These are phyloP conservation scores for Glossophaga mutica DNA, from an alignment of 2,797 vertebrate species.

Conservation along the genomic window DNA sequence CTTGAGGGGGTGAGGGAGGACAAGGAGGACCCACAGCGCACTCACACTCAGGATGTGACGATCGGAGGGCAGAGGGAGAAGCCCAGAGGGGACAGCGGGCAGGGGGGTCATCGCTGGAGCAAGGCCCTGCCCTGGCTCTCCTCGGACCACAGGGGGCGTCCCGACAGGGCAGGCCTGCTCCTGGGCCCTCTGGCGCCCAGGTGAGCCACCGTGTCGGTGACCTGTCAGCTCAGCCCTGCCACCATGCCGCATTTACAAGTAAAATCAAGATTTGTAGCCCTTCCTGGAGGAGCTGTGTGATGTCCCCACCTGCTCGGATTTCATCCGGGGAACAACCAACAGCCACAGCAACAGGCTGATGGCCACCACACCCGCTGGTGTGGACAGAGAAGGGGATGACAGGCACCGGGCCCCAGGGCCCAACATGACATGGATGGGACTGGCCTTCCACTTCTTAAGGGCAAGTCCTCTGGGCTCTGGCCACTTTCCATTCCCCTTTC, in stretches of 20 bases:
- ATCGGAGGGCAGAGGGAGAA: background rate
- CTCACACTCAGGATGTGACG: rapidly evolving
- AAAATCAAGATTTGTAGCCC: background rate
- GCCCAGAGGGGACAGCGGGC: background rate
- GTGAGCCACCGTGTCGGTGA: rapidly evolving
- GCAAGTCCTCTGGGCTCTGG: background rate
- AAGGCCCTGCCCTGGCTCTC: background rate
- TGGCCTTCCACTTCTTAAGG: rapidly evolving
- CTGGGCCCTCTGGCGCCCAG: background rate
- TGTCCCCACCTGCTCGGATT: background rate
- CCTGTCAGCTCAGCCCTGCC: background rate
- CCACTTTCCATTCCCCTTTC: rapidly evolving
- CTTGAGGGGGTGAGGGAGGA: background rate
- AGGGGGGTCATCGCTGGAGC: too few relatives aligned
- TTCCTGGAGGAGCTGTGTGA: background rate
- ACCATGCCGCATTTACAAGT: too few relatives aligned
- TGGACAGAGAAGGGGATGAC: rapidly evolving
- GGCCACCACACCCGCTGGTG: background rate
- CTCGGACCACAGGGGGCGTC: background rate
- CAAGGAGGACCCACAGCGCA: background rate
- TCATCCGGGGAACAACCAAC: background rate
- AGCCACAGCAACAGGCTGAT: background rate
- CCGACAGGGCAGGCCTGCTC: background rate
- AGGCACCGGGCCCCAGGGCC: background rate
- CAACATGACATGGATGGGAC: rapidly evolving